Percentiles rank a stretch among this genome's conserved stretches.
Evolutionary conservation across 2,113 vertebrate genomes (phyloP).

Genomic region (Fregata magnificens): DNA sequence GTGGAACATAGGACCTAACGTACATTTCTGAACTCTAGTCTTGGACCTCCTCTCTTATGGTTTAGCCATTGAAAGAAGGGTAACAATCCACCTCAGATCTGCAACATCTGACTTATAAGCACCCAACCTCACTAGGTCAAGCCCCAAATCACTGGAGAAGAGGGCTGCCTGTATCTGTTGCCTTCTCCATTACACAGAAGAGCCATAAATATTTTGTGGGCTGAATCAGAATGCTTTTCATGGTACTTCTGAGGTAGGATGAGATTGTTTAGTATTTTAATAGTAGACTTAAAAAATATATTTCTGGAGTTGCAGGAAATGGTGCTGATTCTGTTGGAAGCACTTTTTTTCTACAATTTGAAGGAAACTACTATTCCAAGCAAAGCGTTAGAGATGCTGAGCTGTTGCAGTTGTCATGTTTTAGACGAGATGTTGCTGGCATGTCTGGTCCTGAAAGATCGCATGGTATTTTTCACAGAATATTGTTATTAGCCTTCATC

Average conservation of each 20-base stretch:
- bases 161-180: neutral
- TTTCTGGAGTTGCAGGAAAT: neutral
- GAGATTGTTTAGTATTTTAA: neutral
- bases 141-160: neutral
- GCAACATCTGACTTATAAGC: neutral
- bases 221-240: neutral
- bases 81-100: neutral
- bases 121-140: neutral
- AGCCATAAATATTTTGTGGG: neutral
- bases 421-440: neutral
- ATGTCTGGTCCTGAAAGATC: slow-evolving; percentile 16
- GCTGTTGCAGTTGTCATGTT: neutral
- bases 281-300: neutral
- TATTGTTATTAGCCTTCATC: slow-evolving; percentile 21
- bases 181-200: neutral
- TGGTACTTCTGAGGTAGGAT: neutral
- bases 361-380: neutral
- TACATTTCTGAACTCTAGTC: neutral
- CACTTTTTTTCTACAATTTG: neutral
- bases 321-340: neutral
- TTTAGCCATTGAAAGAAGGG: neutral
- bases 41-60: neutral
- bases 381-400: neutral
- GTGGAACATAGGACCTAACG: neutral
- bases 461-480: slow-evolving; percentile 3